Conservation (phyloP, 2,888 invertebrate genomes). For the Caenorhabditis sp. region DNA sequence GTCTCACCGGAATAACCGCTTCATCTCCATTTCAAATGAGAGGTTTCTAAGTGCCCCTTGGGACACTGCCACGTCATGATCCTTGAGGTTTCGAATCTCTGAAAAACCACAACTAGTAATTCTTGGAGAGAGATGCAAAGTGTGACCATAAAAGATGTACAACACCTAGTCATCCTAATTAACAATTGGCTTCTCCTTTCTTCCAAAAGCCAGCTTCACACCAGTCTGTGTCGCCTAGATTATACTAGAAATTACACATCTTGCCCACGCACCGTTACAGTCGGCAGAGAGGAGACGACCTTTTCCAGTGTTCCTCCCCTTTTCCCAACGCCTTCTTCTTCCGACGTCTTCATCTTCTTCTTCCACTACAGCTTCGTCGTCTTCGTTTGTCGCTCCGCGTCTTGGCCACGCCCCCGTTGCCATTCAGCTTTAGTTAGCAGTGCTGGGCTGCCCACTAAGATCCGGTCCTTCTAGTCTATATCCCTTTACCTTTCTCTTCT, state of each 20-base stretch:
- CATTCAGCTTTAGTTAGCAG: conserved; percentile 60
- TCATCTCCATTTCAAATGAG: conserved; percentile 26
- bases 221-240: conserved; percentile 60
- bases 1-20: conserved; percentile 62
- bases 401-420: conserved; percentile 57
- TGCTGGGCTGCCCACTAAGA: conserved; percentile 61
- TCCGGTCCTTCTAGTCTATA: conserved; percentile 50
- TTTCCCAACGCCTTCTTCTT: conserved; percentile 22
- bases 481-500: conserved; percentile 48
- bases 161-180: conserved; percentile 56
- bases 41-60: conserved; percentile 33
- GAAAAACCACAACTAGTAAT: conserved; percentile 26
- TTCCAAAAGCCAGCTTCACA: conserved; percentile 55
- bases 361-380: conserved; percentile 11
- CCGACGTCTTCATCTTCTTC: conserved; percentile 33
- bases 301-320: conserved; percentile 52
- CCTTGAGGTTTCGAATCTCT: conserved; percentile 14
- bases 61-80: conserved; percentile 39
- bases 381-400: conserved; percentile 25
- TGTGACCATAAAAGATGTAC: conserved; percentile 55
- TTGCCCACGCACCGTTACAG: conserved; percentile 50
- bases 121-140: conserved; percentile 18
- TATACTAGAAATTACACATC: conserved; percentile 62
- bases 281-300: conserved; percentile 48
- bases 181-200: conserved; percentile 38